Evolutionary conservation across 2,888 invertebrate genomes (phyloP), one percentile per base, ranked within the genome.

Genomic region (Esperia sulphurella): DNA sequence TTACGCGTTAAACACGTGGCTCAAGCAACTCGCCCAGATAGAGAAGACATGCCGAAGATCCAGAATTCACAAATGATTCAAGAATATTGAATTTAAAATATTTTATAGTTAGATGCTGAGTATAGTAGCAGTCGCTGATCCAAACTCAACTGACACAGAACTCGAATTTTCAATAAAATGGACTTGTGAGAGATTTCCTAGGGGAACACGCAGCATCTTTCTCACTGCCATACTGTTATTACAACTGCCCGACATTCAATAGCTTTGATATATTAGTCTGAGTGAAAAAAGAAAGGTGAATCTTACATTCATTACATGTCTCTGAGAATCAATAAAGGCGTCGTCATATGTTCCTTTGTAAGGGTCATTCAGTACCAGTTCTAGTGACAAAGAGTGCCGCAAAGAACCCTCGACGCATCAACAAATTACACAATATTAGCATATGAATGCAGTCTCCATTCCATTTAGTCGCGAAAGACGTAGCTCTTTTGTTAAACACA

Each of bases 401-500:
- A 87, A 86, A 83, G 76, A 76, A 85, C 88, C 89, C 89, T 88
- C 83, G 77, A 79, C 77, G 64, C 77, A 87, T 85, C 84, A 87
- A 87, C 86, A 89, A 89, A 89, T 88, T 88, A 88, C 80, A 88
- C 81, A 82, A 67, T 53, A 89, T 89, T 88, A 73, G 71, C 87
- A 89, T 89, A 75, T 83, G 68, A 88, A 89, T 79, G 55, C 55
- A 50, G 62, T 65, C 68, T 65, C 64, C 70, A 61, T 72, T 78
- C 65, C 72, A 73, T 21, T 21, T 71, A 66, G 69, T 59, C 55
- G 65, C 68, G 74, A 75, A 77, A 83, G 79, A 82, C 79, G 81
- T 71, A 76, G 68, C 70, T 75, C 71, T 78, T 78, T 73, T 79
- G 77, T 79, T 77, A 77, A 80, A 80, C 70, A 80, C 70, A 71